Percentiles rank a stretch among this genome's conserved stretches.
These are phyloP conservation scores for Thermophis baileyi DNA, from an alignment of 2,113 vertebrate species.

Conservation along the genomic window DNA sequence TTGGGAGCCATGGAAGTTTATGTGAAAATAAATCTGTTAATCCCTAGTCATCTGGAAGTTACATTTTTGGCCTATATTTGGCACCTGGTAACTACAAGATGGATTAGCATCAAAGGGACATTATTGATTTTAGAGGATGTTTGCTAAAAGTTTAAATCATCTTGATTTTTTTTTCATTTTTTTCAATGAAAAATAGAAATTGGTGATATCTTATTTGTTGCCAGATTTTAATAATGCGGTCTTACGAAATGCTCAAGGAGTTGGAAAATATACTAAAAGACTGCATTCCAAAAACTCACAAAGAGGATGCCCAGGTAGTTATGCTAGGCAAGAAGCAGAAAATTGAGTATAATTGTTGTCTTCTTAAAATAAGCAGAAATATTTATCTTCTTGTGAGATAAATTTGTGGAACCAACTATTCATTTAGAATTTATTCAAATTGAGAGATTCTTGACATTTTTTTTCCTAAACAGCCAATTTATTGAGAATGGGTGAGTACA, in stretches of 20 bases:
- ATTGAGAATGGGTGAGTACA: background rate
- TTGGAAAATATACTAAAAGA: background rate
- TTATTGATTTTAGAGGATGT: background rate
- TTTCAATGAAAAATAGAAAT: background rate
- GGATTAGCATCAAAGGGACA: background rate
- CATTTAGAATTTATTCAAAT: background rate
- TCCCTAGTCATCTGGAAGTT: background rate
- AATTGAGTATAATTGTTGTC: background rate
- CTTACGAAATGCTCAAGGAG: background rate
- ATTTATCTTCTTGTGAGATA: background rate
- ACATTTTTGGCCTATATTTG: background rate
- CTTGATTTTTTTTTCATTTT: background rate
- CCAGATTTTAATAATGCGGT: background rate
- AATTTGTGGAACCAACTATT: background rate
- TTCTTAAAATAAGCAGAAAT: background rate
- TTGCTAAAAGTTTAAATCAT: background rate
- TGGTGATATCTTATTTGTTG: background rate
- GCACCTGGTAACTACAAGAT: background rate
- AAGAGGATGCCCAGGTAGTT: background rate
- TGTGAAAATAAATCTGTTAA: background rate
- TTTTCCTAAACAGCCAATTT: background rate
- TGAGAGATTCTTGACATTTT: background rate
- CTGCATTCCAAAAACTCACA: background rate
- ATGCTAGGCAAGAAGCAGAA: background rate
- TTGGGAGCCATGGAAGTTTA: background rate